These are phyloP conservation scores for Nephrocerus scutellatus DNA, from an alignment of 2,888 invertebrate genomes.

Conservation along the genomic window DNA sequence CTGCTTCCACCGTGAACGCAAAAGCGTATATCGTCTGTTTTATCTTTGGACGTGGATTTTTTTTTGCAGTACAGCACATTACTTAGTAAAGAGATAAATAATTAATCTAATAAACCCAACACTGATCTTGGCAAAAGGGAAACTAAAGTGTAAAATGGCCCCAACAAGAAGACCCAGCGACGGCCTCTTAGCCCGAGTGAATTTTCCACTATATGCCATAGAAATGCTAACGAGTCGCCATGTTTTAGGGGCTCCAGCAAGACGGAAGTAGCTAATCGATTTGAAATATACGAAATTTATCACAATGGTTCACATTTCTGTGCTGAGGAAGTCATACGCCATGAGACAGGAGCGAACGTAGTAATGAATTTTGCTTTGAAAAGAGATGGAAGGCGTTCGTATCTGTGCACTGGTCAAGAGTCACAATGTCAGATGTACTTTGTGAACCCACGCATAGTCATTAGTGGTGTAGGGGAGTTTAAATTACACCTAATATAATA, in stretches of 20 bases:
- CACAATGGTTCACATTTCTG: conserved; percentile 76
- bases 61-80: too few species aligned
- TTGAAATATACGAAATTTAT: conserved; percentile 88
- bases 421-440: conserved; percentile 82
- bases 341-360: conserved; percentile 82
- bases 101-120: too few species aligned
- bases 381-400: conserved; percentile 65
- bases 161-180: conserved; percentile 56
- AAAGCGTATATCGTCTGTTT: too few species aligned
- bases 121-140: too few species aligned
- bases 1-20: too few species aligned
- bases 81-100: too few species aligned
- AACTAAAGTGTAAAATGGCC: too few species aligned
- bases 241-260: conserved; percentile 90
- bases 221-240: conserved; percentile 87
- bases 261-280: conserved; percentile 95
- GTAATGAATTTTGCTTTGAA: conserved; percentile 86
- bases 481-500: too few species aligned
- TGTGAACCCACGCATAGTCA: conserved; percentile 56
- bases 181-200: conserved; percentile 76
- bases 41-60: too few species aligned
- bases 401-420: conserved; percentile 85
- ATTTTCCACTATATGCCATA: conserved; percentile 88
- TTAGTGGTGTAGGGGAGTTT: too few species aligned
- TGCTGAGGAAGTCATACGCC: conserved; percentile 80